Evolutionary conservation across 2,888 invertebrate species (phyloP), one percentile per base, ranked within the genome.

Genomic region (Oligia strigilis): DNA sequence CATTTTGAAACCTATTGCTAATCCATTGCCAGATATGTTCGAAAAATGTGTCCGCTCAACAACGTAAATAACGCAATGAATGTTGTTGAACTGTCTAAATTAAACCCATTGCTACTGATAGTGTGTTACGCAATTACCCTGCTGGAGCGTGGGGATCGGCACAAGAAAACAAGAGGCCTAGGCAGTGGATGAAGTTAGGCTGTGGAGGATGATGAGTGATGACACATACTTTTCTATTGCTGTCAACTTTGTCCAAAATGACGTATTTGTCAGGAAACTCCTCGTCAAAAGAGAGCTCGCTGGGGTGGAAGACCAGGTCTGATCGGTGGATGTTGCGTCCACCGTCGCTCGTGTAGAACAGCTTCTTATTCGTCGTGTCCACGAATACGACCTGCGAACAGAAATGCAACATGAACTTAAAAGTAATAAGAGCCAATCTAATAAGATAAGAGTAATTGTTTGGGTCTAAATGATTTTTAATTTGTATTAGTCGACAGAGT

Each of bases 301-400:
- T 98, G 0, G 99, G 99, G 72, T 97, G 97, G 95, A 99, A 99
- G 62, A 95, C 95, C 77, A 99, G 95, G 82, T 97, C 95, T 4
- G 97, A 96, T 83, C 97, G 97, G 64, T 95, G 95, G 85, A 99
- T 98, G n/a, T 96, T 97, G 66, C 95, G 95, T 0, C 98, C 98
- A 95, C 98, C 98, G 94, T 99, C 97, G 67, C 95, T 97, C 0
- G 99, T 99, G 77, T 98, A 98, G 93, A 98, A 99, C 55, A 99
- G 96, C 86, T 98, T 97, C 91, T 98, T 98, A 93, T 99, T 98
- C 64, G 97, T 96, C 3, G 98, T 97, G 93, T 99, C 99, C 75
- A 98, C 98, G 94, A 99, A 99, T 0, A 99, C 98, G 94, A 98
- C 98, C 99, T 99, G 96, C 83, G 94, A 93, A 78, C 66, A 72